Base-by-base conservation (phyloP, 2,113 vertebrate genomes). In the Passer domesticus region DNA sequence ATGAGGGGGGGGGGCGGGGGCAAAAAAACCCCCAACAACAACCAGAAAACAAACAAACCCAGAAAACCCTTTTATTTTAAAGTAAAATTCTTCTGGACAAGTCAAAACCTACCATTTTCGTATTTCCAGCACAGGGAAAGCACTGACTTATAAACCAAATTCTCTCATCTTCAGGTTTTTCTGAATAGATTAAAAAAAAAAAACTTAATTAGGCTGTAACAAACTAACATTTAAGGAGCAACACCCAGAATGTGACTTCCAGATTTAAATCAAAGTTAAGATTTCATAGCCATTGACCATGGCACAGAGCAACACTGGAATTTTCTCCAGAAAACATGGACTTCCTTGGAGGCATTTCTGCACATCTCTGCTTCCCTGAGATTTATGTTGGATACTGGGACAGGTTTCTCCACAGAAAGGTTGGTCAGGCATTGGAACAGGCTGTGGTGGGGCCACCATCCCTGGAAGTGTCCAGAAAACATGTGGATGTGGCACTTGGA, bases 1-100 rank as follows among this genome's bases (percentile, higher is more conserved):
- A 21, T 31, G 6, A 11, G 58, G n/a, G 31, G 24, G 7, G 2
- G 11, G 6, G 21, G 19, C 6, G 1, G 10, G 19, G 12, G 3
- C 19, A 50, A 25, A 24, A 46, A 47, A 37, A 30, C 21, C 41
- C 21, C 9, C 1, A 46, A 46, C 39, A 39, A 39, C 39, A 39
- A 46, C 24, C 15, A 50, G 6, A 50, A 23, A 49, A 49, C 12
- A 24, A 49, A 50, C 14, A 15, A 50, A 9, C 49, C 49, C 10
- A 21, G 4, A 50, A 63, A 56, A 3, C 10, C 1, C 6, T 67
- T 69, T 49, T 16, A 59, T 41, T 79, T 55, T 70, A 63, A 79
- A 64, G n/a, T 60, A 7, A 70, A 30, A 8, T 18, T 41, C 23
- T 81, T n/a, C 31, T 35, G 56, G 9, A 43, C 10, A n/a, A 23